phyloP scores from a whole-genome alignment of 2,888 invertebrate genomes.

The Galerucella calmariensis region DNA sequence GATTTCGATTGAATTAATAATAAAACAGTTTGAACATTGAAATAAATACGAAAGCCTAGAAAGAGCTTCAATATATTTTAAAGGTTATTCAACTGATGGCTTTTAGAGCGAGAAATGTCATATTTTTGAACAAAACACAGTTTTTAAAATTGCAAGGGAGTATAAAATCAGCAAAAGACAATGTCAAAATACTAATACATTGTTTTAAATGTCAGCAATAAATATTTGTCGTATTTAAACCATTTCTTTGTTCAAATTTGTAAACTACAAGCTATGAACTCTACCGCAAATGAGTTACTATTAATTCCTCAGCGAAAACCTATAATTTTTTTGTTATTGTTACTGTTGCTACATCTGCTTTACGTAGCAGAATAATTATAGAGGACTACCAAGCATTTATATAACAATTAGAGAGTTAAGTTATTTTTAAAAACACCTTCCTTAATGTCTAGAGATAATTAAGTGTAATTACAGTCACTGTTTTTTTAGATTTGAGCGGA shows the following conservation, averaged over 20 bases:
- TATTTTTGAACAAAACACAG: too few relatives aligned
- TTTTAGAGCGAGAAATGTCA: too few relatives aligned
- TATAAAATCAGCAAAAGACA: too few relatives aligned
- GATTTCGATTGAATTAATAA: too few relatives aligned
- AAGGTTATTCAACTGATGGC: too few relatives aligned
- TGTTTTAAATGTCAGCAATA: too few relatives aligned
- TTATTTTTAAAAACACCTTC: constrained; percentile 54
- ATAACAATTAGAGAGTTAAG: constrained; percentile 50
- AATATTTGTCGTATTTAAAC: background rate
- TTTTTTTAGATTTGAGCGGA: constrained; percentile 44
- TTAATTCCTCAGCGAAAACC: constrained; percentile 11
- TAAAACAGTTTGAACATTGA: too few relatives aligned
- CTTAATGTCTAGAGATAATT: constrained; percentile 48
- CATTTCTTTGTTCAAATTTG: background rate
- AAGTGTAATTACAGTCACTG: constrained; percentile 45
- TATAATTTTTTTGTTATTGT: constrained; percentile 26
- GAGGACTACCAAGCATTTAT: constrained; percentile 41
- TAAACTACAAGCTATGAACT: background rate
- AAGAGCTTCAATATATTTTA: too few relatives aligned
- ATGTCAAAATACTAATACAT: too few relatives aligned
- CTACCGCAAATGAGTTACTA: background rate
- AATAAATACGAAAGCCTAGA: too few relatives aligned
- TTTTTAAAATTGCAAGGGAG: too few relatives aligned
- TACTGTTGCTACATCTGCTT: constrained; percentile 35
- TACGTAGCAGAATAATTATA: constrained; percentile 40